These are phyloP conservation scores for Vulpes ferrilata DNA, from an alignment of 2,113 vertebrate genomes.

Conservation along the genomic window DNA sequence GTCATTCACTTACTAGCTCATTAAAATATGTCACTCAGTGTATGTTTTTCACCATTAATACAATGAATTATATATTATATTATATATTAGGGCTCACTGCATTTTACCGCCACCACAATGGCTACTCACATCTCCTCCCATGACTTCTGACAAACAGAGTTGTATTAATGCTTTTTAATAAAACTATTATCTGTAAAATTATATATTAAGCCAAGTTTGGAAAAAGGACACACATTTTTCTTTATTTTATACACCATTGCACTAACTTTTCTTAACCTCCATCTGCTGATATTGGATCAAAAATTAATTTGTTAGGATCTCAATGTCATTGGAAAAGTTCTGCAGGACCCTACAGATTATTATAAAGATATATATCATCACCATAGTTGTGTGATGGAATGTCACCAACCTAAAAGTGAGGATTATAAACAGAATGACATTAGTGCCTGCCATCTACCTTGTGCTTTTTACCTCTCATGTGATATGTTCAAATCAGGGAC, in stretches of 20 bases:
- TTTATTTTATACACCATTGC: neutral
- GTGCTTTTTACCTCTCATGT: constrained; percentile 52
- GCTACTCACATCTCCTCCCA: constrained; percentile 32
- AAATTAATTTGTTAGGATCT: neutral
- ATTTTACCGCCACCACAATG: neutral
- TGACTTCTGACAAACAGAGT: constrained; percentile 42
- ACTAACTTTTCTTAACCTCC: neutral
- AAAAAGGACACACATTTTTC: neutral
- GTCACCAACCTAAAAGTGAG: constrained; percentile 29
- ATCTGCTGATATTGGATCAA: neutral
- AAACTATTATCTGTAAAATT: neutral
- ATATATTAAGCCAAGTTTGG: neutral
- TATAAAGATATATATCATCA: neutral
- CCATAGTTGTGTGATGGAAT: neutral
- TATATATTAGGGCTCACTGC: constrained; percentile 28
- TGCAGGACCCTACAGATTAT: neutral
- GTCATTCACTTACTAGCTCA: constrained; percentile 34
- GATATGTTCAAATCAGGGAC: constrained; percentile 48
- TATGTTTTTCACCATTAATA: neutral
- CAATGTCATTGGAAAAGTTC: neutral
- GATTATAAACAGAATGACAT: constrained; percentile 47
- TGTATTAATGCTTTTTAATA: constrained; percentile 54
- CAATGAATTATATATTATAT: constrained; percentile 40
- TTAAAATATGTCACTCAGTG: constrained; percentile 36
- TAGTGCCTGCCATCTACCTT: neutral